phyloP scores from a whole-genome alignment of 2,888 invertebrate genomes.

The Mythimna vitellina region DNA sequence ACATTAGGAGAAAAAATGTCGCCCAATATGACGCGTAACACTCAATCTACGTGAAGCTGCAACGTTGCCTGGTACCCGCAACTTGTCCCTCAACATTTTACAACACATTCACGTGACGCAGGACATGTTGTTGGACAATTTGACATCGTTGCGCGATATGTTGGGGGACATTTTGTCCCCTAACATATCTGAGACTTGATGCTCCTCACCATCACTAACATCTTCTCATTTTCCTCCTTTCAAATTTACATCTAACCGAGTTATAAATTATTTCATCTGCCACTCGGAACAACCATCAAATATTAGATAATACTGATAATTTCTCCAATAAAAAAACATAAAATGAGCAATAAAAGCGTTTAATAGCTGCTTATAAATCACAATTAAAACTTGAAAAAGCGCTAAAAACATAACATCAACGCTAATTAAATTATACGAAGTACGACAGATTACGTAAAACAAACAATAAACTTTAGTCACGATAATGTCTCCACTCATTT shows the following conservation, averaged over 20 bases:
- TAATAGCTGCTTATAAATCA: not conserved
- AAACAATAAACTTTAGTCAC: constrained; percentile 35
- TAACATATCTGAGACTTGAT: too few relatives aligned
- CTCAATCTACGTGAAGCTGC: too few relatives aligned
- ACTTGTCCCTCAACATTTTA: too few relatives aligned
- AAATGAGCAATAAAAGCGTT: constrained; percentile 9
- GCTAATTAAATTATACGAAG: constrained; percentile 36
- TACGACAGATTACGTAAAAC: constrained; percentile 49
- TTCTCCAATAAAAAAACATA: constrained; percentile 6
- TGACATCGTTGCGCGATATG: too few relatives aligned
- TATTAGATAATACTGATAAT: constrained; percentile 7
- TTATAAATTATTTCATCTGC: not conserved
- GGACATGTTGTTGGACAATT: too few relatives aligned
- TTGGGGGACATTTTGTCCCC: too few relatives aligned
- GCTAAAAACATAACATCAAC: constrained; percentile 27
- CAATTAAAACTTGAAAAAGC: constrained; percentile 21
- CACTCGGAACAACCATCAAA: not conserved
- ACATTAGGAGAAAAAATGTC: too few relatives aligned
- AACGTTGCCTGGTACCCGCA: too few relatives aligned
- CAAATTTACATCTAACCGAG: not conserved
- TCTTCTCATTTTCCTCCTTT: not conserved
- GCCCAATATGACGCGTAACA: too few relatives aligned
- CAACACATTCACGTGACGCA: too few relatives aligned
- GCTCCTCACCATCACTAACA: not conserved
- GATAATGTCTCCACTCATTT: constrained; percentile 63